Conservation (phyloP, 1,140 invertebrate species). For the Trichogramma pretiosum region DNA sequence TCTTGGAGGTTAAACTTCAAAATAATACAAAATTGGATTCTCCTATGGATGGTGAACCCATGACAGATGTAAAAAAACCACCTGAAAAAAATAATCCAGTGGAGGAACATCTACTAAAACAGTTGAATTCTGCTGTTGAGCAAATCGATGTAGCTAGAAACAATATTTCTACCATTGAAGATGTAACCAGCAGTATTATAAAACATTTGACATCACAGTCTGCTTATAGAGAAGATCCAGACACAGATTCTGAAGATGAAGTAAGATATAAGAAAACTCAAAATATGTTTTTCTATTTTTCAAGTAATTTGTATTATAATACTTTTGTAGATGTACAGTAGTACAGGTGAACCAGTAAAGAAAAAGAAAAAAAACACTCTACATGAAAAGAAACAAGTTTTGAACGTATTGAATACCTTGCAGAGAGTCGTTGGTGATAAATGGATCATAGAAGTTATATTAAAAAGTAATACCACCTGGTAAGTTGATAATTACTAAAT, state of each 20-base stretch:
- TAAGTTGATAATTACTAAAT: slow-evolving; percentile 25
- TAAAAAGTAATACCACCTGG: slow-evolving; percentile 27
- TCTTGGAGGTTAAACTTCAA: too few relatives aligned
- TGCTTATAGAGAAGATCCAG: slow-evolving; percentile 15
- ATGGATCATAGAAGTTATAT: slow-evolving; percentile 33
- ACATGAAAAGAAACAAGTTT: not conserved
- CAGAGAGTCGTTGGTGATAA: slow-evolving; percentile 30
- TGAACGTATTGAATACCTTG: slow-evolving; percentile 24
- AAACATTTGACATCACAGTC: slow-evolving; percentile 22
- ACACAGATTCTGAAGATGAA: slow-evolving; percentile 27
- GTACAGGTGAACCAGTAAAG: slow-evolving; percentile 23
- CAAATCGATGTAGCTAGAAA: slow-evolving; percentile 22
- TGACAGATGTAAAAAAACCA: slow-evolving; percentile 24
- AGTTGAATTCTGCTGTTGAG: slow-evolving; percentile 20
- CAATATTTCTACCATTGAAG: slow-evolving; percentile 21
- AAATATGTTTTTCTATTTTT: not conserved
- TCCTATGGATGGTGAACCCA: too few relatives aligned
- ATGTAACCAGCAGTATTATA: slow-evolving; percentile 17
- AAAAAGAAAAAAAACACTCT: slow-evolving; percentile 20
- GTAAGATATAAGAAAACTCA: slow-evolving; percentile 21
- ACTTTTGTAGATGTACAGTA: slow-evolving; percentile 26
- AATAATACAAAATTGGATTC: too few relatives aligned
- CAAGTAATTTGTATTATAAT: slow-evolving; percentile 7
- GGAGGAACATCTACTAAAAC: slow-evolving; percentile 28
- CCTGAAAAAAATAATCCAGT: slow-evolving; percentile 27